Conservation (phyloP, 35 echinoderm and acorn worm species). For the Apostichopus parvimensis region DNA sequence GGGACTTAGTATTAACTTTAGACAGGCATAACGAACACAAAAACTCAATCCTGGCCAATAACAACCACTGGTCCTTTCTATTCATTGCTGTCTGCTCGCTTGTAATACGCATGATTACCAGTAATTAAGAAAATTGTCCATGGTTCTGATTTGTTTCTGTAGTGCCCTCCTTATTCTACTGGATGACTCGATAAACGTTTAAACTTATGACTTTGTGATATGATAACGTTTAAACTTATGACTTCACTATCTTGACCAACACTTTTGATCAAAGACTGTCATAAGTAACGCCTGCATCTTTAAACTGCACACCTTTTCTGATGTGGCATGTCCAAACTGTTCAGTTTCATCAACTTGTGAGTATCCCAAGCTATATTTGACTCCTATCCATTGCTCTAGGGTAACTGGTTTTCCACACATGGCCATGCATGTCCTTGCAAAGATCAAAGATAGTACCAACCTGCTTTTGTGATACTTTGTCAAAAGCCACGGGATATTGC, state of each 20-base stretch:
- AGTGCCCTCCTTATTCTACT: too few species aligned
- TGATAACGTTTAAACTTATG: too few species aligned
- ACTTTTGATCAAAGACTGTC: too few species aligned
- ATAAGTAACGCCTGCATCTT: too few species aligned
- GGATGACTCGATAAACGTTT: too few species aligned
- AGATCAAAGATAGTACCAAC: constrained; percentile 24
- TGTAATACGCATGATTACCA: constrained; percentile 6
- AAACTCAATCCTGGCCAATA: constrained; percentile 40
- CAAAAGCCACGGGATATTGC: constrained; percentile 5
- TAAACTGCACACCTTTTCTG: background rate
- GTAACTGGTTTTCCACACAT: constrained; percentile 32
- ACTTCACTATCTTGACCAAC: too few species aligned
- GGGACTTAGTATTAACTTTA: background rate
- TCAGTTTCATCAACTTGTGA: background rate
- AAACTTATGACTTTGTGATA: too few species aligned
- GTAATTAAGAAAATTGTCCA: too few species aligned
- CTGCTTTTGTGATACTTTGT: constrained; percentile 33
- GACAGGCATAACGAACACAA: constrained; percentile 21
- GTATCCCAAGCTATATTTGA: background rate
- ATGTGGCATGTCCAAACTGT: constrained; percentile 28
- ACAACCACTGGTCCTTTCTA: constrained; percentile 36
- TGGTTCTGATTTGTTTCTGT: too few species aligned
- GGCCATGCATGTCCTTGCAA: background rate
- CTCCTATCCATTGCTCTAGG: background rate
- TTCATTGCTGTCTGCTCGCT: constrained; percentile 24